phyloP scores from a whole-genome alignment of 2,113 vertebrate genomes.

The Promerops cafer region DNA sequence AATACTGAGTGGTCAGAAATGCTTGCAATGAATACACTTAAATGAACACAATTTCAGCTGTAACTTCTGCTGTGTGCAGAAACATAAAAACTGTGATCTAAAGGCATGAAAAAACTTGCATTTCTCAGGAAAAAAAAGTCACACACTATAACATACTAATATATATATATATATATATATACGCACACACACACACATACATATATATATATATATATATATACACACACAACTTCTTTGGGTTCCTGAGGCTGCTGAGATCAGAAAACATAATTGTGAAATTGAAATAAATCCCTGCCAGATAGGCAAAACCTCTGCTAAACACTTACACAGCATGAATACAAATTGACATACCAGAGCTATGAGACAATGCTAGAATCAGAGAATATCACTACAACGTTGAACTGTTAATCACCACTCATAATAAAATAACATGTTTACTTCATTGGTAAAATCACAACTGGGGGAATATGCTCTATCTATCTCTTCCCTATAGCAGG shows the following conservation, averaged over 20 bases:
- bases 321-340: slow-evolving; percentile 56
- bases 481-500: background rate
- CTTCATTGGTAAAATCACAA: background rate
- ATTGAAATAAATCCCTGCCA: slow-evolving; percentile 65
- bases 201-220: background rate
- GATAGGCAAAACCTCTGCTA: slow-evolving; percentile 40
- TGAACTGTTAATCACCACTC: slow-evolving; percentile 24
- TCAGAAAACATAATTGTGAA: slow-evolving; percentile 30
- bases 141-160: background rate
- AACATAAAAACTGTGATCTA: background rate
- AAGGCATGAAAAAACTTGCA: background rate
- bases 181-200: background rate
- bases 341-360: slow-evolving; percentile 64
- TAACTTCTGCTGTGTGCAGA: background rate
- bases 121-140: background rate
- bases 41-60: background rate
- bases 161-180: background rate
- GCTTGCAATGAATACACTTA: background rate
- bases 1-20: background rate
- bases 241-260: background rate
- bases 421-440: background rate
- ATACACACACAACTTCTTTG: background rate
- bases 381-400: slow-evolving; percentile 27
- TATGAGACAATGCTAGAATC: slow-evolving; percentile 66
- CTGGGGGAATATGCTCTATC: background rate